These are phyloP conservation scores for Eristalis intricaria DNA, from an alignment of 2,888 invertebrate genomes.

Conservation along the genomic window DNA sequence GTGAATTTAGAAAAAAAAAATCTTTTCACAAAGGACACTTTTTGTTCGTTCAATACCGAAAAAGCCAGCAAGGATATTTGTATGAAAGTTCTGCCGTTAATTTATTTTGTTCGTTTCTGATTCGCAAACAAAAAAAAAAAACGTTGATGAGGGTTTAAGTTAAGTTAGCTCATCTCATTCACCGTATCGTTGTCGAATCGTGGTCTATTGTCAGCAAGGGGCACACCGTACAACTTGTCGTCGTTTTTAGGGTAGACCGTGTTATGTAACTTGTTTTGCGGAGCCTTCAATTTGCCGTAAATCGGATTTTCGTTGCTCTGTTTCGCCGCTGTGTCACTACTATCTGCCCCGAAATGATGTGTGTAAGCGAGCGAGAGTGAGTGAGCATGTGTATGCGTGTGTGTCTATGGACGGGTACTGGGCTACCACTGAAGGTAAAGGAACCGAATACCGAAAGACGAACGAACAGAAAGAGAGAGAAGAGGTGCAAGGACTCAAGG, in stretches of 20 bases:
- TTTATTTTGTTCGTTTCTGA: neutral
- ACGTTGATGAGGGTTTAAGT: neutral
- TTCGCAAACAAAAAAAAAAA: neutral
- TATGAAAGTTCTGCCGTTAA: neutral
- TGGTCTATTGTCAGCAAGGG: constrained; percentile 60
- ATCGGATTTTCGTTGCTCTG: constrained; percentile 57
- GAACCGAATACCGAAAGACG: neutral
- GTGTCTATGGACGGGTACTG: constrained; percentile 50
- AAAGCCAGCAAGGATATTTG: constrained; percentile 26
- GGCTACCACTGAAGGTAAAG: constrained; percentile 59
- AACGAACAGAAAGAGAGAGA: neutral
- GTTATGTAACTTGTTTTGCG: constrained; percentile 71
- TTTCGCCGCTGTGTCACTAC: constrained; percentile 45
- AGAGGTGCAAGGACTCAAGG: neutral
- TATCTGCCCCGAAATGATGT: neutral
- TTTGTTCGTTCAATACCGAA: constrained; percentile 15
- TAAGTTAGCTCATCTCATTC: constrained; percentile 29
- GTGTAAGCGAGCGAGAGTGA: neutral
- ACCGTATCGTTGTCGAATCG: constrained; percentile 49
- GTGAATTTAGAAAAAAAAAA: neutral
- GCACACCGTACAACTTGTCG: constrained; percentile 60
- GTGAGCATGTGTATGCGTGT: constrained; percentile 33
- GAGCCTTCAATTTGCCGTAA: constrained; percentile 67
- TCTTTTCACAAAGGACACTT: constrained; percentile 15
- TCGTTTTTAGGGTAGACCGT: constrained; percentile 58